Conservation (phyloP, 2,888 invertebrate species). For the Eristalis intricaria region DNA sequence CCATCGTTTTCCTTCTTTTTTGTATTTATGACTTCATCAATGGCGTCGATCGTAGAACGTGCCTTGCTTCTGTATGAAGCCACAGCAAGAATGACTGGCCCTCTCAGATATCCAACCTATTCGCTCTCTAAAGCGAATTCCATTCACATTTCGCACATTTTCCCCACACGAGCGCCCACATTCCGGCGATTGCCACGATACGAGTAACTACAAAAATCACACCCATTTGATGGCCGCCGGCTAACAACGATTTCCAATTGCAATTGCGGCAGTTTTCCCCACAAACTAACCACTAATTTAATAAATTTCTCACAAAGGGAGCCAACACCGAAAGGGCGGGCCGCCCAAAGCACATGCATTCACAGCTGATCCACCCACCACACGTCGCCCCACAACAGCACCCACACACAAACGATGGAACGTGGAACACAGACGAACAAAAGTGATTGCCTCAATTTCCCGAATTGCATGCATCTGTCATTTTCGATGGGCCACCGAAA, state of each 20-base stretch:
- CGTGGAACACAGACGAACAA: neutral
- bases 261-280: neutral
- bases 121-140: neutral
- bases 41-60: too few relatives aligned
- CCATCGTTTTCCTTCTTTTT: too few relatives aligned
- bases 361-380: neutral
- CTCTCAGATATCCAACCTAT: neutral
- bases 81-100: too few relatives aligned
- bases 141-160: neutral
- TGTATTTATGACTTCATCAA: too few relatives aligned
- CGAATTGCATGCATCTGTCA: slow-evolving; percentile 47
- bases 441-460: slow-evolving; percentile 50
- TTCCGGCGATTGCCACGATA: neutral
- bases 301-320: neutral
- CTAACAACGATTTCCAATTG: neutral
- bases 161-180: neutral
- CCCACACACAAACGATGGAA: neutral
- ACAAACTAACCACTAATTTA: neutral
- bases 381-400: neutral
- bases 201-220: neutral
- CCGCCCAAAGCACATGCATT: neutral
- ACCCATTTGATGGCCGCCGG: neutral
- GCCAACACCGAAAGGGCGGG: neutral
- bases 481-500: slow-evolving; percentile 19
- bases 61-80: too few relatives aligned